Conservation (phyloP, 2,797 vertebrate species). For the Clarias pachynema region DNA sequence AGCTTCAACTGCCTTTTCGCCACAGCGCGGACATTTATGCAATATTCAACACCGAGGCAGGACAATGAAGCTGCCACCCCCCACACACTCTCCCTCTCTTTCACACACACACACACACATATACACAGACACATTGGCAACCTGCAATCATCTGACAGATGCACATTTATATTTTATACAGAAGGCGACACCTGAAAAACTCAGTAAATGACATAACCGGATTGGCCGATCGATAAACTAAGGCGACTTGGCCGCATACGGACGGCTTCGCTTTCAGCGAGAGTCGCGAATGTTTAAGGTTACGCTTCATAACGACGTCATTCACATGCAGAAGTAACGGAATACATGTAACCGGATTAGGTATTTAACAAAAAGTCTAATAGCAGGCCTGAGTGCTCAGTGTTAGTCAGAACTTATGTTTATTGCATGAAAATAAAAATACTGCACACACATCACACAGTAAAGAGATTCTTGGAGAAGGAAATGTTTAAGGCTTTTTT, state of each 20-base stretch:
- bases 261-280: conserved; percentile 28
- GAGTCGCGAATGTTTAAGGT: conserved; percentile 29
- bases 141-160: conserved; percentile 42
- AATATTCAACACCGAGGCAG: conserved; percentile 67
- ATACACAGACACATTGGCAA: conserved; percentile 14
- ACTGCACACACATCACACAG: not conserved
- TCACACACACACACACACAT: conserved; percentile 32
- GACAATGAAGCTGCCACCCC: conserved; percentile 55
- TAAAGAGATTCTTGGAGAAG: not conserved
- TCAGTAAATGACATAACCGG: conserved; percentile 31
- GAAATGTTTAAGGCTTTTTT: not conserved
- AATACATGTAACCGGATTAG: conserved; percentile 30
- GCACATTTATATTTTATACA: conserved; percentile 38
- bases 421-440: not conserved
- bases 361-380: conserved; percentile 29
- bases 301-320: not conserved
- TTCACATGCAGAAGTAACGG: conserved; percentile 24
- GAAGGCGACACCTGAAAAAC: conserved; percentile 36
- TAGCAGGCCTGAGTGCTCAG: not conserved
- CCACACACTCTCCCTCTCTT: conserved; percentile 31
- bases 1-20: conserved; percentile 70
- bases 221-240: conserved; percentile 27
- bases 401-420: too few species aligned
- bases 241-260: not conserved
- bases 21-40: conserved; percentile 67